These are phyloP conservation scores for Tapirus indicus DNA, from an alignment of 2,797 vertebrate species.

Conservation along the genomic window DNA sequence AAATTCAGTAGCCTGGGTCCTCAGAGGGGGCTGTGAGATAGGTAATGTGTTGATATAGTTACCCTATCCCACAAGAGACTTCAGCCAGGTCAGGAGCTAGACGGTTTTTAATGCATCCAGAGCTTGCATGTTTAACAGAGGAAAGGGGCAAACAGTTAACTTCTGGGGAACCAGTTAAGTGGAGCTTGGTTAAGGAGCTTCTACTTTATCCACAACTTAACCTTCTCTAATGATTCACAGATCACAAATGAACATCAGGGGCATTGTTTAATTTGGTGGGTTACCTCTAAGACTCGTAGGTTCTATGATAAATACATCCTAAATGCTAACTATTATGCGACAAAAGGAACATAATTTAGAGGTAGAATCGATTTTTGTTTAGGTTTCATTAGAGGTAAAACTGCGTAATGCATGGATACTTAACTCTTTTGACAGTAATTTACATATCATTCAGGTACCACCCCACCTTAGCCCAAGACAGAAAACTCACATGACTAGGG, in stretches of 20 bases:
- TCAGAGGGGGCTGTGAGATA: neutral
- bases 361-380: neutral
- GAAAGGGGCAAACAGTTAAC: no score
- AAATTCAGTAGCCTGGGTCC: neutral
- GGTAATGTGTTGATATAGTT: fast-evolving
- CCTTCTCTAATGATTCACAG: neutral
- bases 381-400: neutral
- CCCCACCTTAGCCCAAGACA: no score
- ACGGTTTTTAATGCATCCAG: neutral
- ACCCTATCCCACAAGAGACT: fast-evolving
- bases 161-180: neutral
- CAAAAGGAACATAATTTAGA: neutral
- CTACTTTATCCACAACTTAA: neutral
- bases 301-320: neutral
- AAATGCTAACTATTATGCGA: neutral
- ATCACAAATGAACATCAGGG: no score
- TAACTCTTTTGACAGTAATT: neutral
- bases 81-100: neutral
- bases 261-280: neutral
- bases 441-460: fast-evolving
- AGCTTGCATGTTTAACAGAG: fast-evolving
- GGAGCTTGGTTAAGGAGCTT: no score
- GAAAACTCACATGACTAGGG: neutral
- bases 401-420: fast-evolving
- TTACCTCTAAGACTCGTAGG: neutral